Evolutionary conservation across 2,888 invertebrate genomes (phyloP), one percentile per base, ranked within the genome.

Genomic region (Pinctada fucata): DNA sequence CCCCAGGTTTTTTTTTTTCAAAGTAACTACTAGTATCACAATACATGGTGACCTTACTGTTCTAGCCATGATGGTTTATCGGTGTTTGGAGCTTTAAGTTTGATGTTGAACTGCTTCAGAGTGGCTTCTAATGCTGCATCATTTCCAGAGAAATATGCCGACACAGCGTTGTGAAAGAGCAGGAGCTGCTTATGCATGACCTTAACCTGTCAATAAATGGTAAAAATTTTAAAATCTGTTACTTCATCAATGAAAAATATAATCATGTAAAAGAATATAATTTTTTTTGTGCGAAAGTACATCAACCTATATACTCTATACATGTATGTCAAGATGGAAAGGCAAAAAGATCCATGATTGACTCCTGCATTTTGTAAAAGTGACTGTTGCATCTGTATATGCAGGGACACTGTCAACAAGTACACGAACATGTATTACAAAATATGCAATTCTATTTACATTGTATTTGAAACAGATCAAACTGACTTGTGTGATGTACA

Each of bases 131-230:
- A 93, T 81, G 97, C 97, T 82, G 95, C 95, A 92, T 97, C 97
- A 94, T 99, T 99, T 76, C 99, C 98, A 89, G 97, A 97, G 94
- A 98, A 99, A 94, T 98, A 99, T 5, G 98, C 98, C 52, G 98
- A 96, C 79, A 98, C 96, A 1, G 99, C 99, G 93, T 98, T 98
- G 93, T 99, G 98, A 93, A 99, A 97, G 87, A 99, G 93, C 77
- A 98, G 94, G 84, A 99, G 94, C 93, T 99, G 99, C 93, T 99
- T 99, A 93, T 98, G 98, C 98, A 99, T 98, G 87, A 99, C 98
- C 93, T 99, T 98, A 89, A 98, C 96, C 97, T 99, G 93, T n/a
- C 87, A 78, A 72, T 66, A 65, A 73, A 72, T 72, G 31, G n/a
- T 69, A 48, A 77, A 52, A 47, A 52, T 73, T 52, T 48, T 6